Base-by-base conservation (phyloP, 2,888 invertebrate genomes). In the Sphaeridia pumilis region DNA sequence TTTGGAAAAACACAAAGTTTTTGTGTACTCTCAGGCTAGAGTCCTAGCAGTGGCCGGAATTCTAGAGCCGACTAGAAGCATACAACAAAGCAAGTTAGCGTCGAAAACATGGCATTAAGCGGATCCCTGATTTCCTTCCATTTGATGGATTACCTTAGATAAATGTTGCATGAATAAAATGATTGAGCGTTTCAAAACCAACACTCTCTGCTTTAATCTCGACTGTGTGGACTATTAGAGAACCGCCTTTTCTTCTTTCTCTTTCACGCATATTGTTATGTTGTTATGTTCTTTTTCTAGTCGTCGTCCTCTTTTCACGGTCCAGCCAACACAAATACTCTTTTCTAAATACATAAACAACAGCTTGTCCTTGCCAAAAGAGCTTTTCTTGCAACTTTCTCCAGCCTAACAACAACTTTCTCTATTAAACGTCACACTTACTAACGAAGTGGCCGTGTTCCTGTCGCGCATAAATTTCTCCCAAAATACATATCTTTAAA, bases 161-260 rank as follows among this genome's bases (percentile, higher is more conserved):
- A 64, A 64, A 64, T 64, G 64, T 64, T 62, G 60, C 64, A 64
- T 64, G 62, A 62, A 60, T 62, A 64, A 64, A 64, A 64, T 64
- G 64, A 64, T 64, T 59, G 62, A 64, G 58, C 54, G 61, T 54
- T 60, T 54, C 51, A 38, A 38, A 14, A 38, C 38, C 20, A 14
- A 38, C 7, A 38, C 38, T 38, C 20, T 38, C 38, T 14, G 17
- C 17, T 38, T 14, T 17, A 14, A 14, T 38, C 38, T n/a, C n/a
- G n/a, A n/a, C n/a, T n/a, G n/a, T n/a, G n/a, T n/a, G n/a, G n/a
- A n/a, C n/a, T n/a, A n/a, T n/a, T n/a, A n/a, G n/a, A n/a, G n/a
- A n/a, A n/a, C n/a, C n/a, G n/a, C n/a, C n/a, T n/a, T n/a, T n/a
- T n/a, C n/a, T n/a, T n/a, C n/a, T n/a, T n/a, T n/a, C n/a, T n/a